Evolutionary conservation across 2,888 invertebrate species (phyloP), one percentile per base, ranked within the genome.

Genomic region (Drosophila pullipes): DNA sequence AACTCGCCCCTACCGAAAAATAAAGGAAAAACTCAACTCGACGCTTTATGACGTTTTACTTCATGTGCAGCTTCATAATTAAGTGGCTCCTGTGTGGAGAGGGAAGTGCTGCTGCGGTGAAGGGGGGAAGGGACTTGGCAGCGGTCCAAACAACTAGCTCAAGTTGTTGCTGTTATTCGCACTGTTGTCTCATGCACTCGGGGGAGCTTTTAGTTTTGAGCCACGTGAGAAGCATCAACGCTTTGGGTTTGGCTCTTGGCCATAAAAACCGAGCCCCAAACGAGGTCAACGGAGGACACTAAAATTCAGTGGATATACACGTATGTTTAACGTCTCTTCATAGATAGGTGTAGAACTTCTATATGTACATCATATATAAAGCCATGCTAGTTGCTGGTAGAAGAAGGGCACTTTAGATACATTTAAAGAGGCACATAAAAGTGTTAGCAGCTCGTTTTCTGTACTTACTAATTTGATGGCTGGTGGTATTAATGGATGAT

Each of bases 11-110:
- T 31, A 41, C 62, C 65, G 65, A 75, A 66, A 69, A 64, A 61
- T 31, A 52, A 58, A 58, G 59, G 22, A 53, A 44, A n/a, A 35
- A 63, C 87, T 83, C 82, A 83, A 73, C 88, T 85, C 89, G 89
- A 81, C 85, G 89, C 89, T 90, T 86, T 86, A 88, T 90, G 90
- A 86, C 90, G 90, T 85, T 90, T 90, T 90, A 85, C 86, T 88
- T 90, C 86, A 85, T 85, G 90, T 85, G 85, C 88, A 85, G 85
- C 83, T 86, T 90, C 90, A 86, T 86, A 86, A 86, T 86, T 90
- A 86, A 90, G 85, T 86, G 89, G 85, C 81, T 87, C 59, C 77
- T 64, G 61, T 30, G 31, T 58, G 63, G 61, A 25, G 39, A 31
- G 44, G 22, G 22, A 41, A 22, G n/a, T n/a, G n/a, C 41, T 41